Evolutionary conservation across 2,888 invertebrate genomes (phyloP), one percentile per base, ranked within the genome.

Genomic region (Lasioglossum pauxillum): DNA sequence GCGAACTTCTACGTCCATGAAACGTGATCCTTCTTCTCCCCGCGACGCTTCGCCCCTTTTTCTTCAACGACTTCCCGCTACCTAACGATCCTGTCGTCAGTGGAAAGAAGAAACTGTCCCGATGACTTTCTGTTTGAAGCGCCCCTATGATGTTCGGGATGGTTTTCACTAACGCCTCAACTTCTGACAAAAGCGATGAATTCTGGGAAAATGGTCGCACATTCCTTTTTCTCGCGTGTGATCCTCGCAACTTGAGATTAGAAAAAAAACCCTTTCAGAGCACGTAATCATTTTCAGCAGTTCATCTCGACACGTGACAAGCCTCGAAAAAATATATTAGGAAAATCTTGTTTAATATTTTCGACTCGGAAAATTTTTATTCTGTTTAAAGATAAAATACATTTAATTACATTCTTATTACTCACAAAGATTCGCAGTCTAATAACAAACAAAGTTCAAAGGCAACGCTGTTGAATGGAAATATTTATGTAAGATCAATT

Each of bases 1-100:
- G 78, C 81, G 67, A 78, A 76, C 57, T 84, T 81, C 35, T 67
- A 46, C 72, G 83, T 64, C 74, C 74, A 16, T 31, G 35, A 53
- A 31, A 75, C 82, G 78, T n/a, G 78, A 71, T 82, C n/a, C 83
- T 69, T 71, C 72, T 67, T 41, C 69, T 38, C 31, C n/a, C 35
- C 16, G 8, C 8, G 27, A 16, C 35, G 41, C 53, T 53, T 2
- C 27, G 5, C 12, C 31, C 27, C 7, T 16, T 71, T 23, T 31
- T 12, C 19, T 49, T 49, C 38, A 5, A 7, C 35, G 5, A 44
- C 19, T 27, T 41, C 23, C 23, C 27, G 23, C 19, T 10, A 35
- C n/a, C 31, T 19, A 46, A 67, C 44, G 31, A 77, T 67, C 67
- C 14, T 19, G 60, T 46, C 38, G 38, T 49, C 38, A 14, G 14